Percentiles rank a stretch among this genome's conserved stretches.
Conservation (phyloP, 64 coral and sea anemone genomes). For the Astreopora myriophthalma region DNA sequence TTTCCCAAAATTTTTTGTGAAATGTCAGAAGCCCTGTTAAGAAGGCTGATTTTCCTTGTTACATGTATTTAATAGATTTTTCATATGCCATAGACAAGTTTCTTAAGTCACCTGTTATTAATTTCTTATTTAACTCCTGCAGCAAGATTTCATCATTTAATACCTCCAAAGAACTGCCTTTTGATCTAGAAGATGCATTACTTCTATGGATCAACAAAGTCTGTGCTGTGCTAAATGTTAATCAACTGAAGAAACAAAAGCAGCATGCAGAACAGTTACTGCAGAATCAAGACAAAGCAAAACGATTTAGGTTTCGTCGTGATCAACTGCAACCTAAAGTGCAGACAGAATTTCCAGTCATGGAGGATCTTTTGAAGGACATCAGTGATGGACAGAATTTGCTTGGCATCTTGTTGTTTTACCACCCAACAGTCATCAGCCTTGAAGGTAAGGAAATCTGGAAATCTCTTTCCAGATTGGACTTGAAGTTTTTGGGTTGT, state of each 20-base stretch:
- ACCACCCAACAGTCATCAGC: conserved; percentile 76
- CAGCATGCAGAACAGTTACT: conserved; percentile 81
- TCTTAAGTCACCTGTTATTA: too few species aligned
- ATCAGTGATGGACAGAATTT: conserved; percentile 87
- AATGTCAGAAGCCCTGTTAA: too few species aligned
- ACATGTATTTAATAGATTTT: too few species aligned
- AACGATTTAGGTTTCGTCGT: conserved; percentile 82
- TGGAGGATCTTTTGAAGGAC: conserved; percentile 93
- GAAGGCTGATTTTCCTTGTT: too few species aligned
- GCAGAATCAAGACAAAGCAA: conserved; percentile 92
- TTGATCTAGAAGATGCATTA: conserved; percentile 94
- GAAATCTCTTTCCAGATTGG: too few species aligned
- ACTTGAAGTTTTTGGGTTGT: neutral
- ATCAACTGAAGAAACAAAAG: conserved; percentile 71
- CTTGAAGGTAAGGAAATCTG: conserved; percentile 88
- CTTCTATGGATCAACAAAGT: conserved; percentile 96
- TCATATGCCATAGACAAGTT: too few species aligned
- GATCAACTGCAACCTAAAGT: conserved; percentile 93
- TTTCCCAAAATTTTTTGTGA: too few species aligned
- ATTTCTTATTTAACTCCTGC: neutral
- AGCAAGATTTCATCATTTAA: conserved; percentile 95
- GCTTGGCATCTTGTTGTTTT: conserved; percentile 85
- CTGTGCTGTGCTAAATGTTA: conserved; percentile 71
- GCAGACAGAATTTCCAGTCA: conserved; percentile 74
- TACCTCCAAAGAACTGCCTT: conserved; percentile 93